phyloP scores from a whole-genome alignment of 1,140 invertebrate genomes.

The Mamestra configurata region DNA sequence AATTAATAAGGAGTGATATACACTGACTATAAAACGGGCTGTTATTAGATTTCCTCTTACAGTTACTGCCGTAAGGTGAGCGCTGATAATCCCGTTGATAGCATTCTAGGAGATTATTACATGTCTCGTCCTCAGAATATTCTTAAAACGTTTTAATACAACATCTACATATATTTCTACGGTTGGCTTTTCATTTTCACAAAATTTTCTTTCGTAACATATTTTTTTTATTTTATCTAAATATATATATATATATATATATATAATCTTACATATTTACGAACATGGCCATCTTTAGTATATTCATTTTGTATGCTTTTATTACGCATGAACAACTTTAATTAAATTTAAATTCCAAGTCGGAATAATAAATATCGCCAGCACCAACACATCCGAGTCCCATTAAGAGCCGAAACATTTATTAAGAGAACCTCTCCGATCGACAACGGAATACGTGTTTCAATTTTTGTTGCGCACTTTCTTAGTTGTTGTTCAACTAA shows the following conservation, averaged over 20 bases:
- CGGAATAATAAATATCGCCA: too few relatives aligned
- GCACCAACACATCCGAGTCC: not conserved
- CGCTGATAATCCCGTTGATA: constrained; percentile 42
- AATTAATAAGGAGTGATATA: constrained; percentile 49
- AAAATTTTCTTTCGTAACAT: too few relatives aligned
- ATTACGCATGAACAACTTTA: too few relatives aligned
- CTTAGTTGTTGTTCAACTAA: constrained; percentile 41
- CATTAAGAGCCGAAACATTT: not conserved
- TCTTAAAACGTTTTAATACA: not conserved
- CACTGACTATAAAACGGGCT: constrained; percentile 41
- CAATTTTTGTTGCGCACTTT: constrained; percentile 20
- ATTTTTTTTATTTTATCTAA: too few relatives aligned
- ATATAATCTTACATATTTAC: too few relatives aligned
- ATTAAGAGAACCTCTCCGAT: not conserved
- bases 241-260: too few relatives aligned
- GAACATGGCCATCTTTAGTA: too few relatives aligned
- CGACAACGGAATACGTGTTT: not conserved
- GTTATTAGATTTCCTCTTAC: constrained; percentile 44
- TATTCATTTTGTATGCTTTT: too few relatives aligned
- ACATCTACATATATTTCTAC: not conserved
- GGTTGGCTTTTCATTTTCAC: too few relatives aligned
- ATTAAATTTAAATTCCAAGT: too few relatives aligned
- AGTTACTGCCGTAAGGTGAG: constrained; percentile 34
- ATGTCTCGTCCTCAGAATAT: constrained; percentile 15
- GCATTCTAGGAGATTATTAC: constrained; percentile 10